Evolutionary conservation across 2,797 vertebrate genomes (phyloP).

Genomic region (Pelobates cultripes): DNA sequence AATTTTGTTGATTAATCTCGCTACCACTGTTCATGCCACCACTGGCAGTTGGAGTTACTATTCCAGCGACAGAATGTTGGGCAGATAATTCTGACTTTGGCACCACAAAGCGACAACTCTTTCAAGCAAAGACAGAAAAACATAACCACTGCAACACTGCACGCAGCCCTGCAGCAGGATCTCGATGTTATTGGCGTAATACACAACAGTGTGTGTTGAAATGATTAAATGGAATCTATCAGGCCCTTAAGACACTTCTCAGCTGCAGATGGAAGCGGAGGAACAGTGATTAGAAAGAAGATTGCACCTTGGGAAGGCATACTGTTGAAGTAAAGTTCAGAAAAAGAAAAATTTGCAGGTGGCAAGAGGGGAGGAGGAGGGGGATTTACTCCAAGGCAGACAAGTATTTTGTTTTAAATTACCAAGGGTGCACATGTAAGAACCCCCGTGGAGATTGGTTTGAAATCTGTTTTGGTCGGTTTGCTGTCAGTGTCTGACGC

Average conservation of each 20-base stretch:
- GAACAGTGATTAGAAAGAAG: conserved; percentile 58
- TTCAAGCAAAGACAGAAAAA: conserved; percentile 4
- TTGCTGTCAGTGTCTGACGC: neutral
- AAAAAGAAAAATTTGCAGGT: conserved; percentile 14
- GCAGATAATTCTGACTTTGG: conserved; percentile 50
- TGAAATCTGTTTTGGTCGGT: conserved; percentile 13
- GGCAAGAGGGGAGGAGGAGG: neutral
- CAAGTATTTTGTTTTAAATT: conserved; percentile 1
- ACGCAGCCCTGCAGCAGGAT: conserved; percentile 39
- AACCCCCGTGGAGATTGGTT: conserved; percentile 4
- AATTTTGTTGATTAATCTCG: neutral
- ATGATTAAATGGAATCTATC: conserved; percentile 62
- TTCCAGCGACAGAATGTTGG: neutral
- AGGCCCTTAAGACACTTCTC: conserved; percentile 58
- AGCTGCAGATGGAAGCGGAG: conserved; percentile 57
- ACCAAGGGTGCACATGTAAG: conserved; percentile 17
- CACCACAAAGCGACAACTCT: conserved; percentile 15
- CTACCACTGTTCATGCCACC: neutral
- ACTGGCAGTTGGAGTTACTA: neutral
- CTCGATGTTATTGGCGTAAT: conserved; percentile 51
- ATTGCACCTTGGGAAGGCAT: conserved; percentile 37
- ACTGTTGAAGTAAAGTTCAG: conserved; percentile 11
- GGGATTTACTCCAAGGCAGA: neutral
- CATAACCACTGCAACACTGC: neutral
- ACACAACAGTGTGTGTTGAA: conserved; percentile 53